Evolutionary conservation across 2,797 vertebrate genomes (phyloP).

Genomic region (Allenopithecus nigroviridis): DNA sequence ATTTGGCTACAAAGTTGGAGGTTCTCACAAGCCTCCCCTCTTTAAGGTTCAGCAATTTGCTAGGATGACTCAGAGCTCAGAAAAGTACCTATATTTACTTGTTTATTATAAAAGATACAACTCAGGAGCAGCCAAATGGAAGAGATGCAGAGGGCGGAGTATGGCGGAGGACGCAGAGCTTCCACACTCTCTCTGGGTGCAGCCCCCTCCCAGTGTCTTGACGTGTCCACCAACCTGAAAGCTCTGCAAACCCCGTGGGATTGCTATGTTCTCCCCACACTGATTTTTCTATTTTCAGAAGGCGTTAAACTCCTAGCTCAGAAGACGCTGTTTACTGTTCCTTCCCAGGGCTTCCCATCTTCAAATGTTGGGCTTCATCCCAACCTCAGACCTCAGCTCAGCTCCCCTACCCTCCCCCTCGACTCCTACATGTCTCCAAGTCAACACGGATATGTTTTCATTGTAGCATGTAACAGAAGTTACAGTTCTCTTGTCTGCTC

Average conservation of each 20-base stretch:
- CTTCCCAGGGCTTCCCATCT: not conserved
- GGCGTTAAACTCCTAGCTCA: not conserved
- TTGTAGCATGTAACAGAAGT: not conserved
- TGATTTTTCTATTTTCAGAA: not conserved
- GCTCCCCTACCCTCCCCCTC: not conserved
- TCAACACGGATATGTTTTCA: not conserved
- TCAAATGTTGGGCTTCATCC: not conserved
- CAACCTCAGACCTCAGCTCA: not conserved
- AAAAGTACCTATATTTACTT: not conserved
- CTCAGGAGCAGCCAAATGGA: not conserved
- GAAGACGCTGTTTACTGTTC: not conserved
- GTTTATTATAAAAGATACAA: not conserved
- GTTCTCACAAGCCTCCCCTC: not conserved
- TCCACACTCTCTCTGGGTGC: not conserved
- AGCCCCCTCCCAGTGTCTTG: not conserved
- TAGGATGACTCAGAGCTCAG: not conserved
- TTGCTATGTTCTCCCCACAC: not conserved
- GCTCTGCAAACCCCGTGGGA: not conserved
- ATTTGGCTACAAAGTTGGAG: not conserved
- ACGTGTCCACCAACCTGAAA: not conserved
- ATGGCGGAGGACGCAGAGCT: not conserved
- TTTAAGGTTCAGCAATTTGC: not conserved
- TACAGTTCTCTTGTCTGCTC: not conserved
- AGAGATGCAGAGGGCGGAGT: not conserved
- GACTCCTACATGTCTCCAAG: not conserved